Evolutionary conservation across 2,797 vertebrate genomes (phyloP).

Genomic region (Catharus ustulatus): DNA sequence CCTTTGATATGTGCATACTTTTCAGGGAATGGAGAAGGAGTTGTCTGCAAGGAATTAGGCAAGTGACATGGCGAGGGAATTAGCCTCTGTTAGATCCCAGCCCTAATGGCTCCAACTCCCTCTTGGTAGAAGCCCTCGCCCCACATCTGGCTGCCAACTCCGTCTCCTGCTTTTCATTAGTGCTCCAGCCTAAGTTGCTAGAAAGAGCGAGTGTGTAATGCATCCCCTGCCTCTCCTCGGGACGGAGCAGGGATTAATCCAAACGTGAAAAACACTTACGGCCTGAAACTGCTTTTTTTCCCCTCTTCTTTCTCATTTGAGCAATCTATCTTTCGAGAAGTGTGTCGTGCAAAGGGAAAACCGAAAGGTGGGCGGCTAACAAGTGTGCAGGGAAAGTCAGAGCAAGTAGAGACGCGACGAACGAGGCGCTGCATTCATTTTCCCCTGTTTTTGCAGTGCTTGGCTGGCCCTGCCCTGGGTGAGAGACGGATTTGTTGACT

Average conservation of each 20-base stretch:
- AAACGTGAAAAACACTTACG: neutral
- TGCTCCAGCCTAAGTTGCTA: constrained; percentile 9
- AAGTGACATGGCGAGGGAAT: neutral
- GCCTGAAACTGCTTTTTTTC: neutral
- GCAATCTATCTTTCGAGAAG: neutral
- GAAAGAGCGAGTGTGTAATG: neutral
- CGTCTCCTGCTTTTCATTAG: constrained; percentile 24
- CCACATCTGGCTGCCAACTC: constrained; percentile 31
- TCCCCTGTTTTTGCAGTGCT: constrained; percentile 47
- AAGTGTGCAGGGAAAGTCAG: neutral
- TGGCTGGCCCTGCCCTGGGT: constrained; percentile 33
- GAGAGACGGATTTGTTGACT: constrained; percentile 61
- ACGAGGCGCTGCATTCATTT: neutral
- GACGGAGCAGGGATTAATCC: neutral
- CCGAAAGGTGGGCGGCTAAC: neutral
- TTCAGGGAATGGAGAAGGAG: neutral
- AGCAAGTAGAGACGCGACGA: neutral
- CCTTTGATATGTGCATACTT: neutral
- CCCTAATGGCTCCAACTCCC: constrained; percentile 13
- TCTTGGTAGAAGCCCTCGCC: neutral
- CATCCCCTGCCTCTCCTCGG: neutral
- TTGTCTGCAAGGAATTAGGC: constrained; percentile 34
- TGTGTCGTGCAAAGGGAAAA: neutral
- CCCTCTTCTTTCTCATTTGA: neutral
- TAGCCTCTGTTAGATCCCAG: neutral